Percentiles rank a stretch among this genome's conserved stretches.
phyloP scores from a whole-genome alignment of 1,140 invertebrate species.

The Drosophila dunni region DNA sequence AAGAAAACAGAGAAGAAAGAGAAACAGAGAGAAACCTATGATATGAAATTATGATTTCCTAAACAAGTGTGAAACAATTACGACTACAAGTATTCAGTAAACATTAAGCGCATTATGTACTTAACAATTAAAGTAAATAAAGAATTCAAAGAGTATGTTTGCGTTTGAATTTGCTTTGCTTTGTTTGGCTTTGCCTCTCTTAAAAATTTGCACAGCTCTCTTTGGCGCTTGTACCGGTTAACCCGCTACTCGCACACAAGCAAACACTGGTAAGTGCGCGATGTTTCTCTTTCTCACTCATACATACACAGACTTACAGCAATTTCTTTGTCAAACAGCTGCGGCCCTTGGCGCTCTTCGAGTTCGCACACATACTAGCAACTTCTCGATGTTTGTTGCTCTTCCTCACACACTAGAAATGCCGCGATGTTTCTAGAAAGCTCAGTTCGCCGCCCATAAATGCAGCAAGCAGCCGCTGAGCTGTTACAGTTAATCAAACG shows the following conservation, averaged over 20 bases:
- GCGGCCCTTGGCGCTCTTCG: slow-evolving; percentile 8
- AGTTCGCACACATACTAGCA: slow-evolving; percentile 10
- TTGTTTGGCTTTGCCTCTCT: not conserved
- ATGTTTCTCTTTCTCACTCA: slow-evolving; percentile 5
- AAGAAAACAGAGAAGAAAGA: slow-evolving; percentile 7
- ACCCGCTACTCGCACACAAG: not conserved
- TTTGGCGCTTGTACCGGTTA: slow-evolving; percentile 5
- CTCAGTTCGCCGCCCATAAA: slow-evolving; percentile 27
- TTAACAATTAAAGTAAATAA: slow-evolving; percentile 72
- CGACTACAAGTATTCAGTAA: slow-evolving; percentile 79
- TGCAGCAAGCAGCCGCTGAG: not conserved
- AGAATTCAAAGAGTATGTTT: slow-evolving; percentile 55
- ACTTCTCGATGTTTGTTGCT: slow-evolving; percentile 29
- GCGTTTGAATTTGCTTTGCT: slow-evolving; percentile 18
- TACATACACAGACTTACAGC: not conserved
- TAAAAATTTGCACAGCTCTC: not conserved
- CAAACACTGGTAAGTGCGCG: slow-evolving; percentile 1
- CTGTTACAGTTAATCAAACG: slow-evolving; percentile 28
- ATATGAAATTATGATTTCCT: slow-evolving; percentile 74
- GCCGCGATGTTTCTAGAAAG: slow-evolving; percentile 4
- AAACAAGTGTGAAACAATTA: slow-evolving; percentile 69
- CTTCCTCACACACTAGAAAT: slow-evolving; percentile 20
- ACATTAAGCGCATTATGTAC: slow-evolving; percentile 70
- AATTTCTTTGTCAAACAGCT: not conserved
- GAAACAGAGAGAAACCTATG: slow-evolving; percentile 38